Evolutionary conservation across 2,113 vertebrate species (phyloP), one percentile per base, ranked within the genome.

Genomic region (Sardina pilchardus): DNA sequence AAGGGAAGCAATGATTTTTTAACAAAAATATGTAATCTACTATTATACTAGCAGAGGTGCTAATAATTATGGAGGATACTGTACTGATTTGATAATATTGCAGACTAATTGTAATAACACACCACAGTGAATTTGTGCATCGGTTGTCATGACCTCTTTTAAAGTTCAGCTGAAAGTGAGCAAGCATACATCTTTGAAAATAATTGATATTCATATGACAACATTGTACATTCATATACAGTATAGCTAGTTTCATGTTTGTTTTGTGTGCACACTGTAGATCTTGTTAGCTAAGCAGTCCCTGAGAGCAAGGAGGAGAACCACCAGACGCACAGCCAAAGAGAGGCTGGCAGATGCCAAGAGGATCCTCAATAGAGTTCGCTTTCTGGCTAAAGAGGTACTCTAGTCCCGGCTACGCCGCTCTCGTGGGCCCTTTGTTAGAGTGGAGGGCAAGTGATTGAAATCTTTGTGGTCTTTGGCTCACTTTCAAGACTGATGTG

Each of bases 311-410:
- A 94, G 93, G 47, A 86, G 87, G 8, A 88, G 50, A 45, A 86
- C 97, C 85, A 96, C 92, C 34, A 94, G 89, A 82, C 86, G 92
- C 36, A 96, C 93, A 0, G 17, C 95, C 83, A 96, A 93, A 86
- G 96, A 97, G 89, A 96, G 95, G 43, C 75, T 96, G 26, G 89
- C 88, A 0, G 94, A 97, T 17, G 87, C 92, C 24, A 96, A 90
- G 89, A 97, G 90, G 89, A 90, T 98, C 63, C 89, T 98, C 47
- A 91, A 91, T 84, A 97, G 94, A 87, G 90, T 99, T 34, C 92
- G 91, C 82, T 95, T 95, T 17, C 53, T 98, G 89, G 94, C 96
- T 84, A 93, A 94, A 93, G 97, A 98, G 97, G 97, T 99, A 92
- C 10, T 19, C 21, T 24, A 59, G 53, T 50, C 48, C 19, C 19